Evolutionary conservation across 2,888 invertebrate genomes (phyloP).

Genomic region (Oxystoma pomonae): DNA sequence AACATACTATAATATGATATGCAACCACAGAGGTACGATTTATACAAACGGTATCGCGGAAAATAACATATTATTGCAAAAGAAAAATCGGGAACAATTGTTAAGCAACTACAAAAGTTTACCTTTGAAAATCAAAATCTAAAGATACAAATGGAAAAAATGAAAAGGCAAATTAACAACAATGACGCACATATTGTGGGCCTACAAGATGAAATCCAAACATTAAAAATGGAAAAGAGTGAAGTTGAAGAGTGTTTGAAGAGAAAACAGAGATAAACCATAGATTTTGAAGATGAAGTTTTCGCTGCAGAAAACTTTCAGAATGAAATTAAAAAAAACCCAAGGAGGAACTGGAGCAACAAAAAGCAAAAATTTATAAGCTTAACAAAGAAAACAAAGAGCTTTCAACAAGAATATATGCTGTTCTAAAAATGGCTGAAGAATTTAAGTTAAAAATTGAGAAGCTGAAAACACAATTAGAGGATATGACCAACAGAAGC

Average conservation of each 20-base stretch:
- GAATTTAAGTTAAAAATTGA: not conserved
- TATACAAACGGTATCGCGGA: not conserved
- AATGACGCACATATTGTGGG: not conserved
- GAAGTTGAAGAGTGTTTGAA: not conserved
- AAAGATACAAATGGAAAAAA: not conserved
- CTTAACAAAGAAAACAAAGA: not conserved
- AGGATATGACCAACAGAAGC: not conserved
- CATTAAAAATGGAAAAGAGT: not conserved
- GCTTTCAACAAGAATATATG: not conserved
- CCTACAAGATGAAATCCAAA: not conserved
- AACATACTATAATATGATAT: too few species aligned
- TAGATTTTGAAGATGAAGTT: not conserved
- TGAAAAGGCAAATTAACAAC: not conserved
- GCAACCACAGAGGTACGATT: not conserved
- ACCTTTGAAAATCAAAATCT: not conserved
- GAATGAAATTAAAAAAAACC: not conserved
- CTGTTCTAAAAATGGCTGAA: not conserved
- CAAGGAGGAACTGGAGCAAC: not conserved
- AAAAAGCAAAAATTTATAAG: not conserved
- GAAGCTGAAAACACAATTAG: not conserved
- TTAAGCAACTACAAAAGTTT: not conserved
- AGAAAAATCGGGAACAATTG: not conserved
- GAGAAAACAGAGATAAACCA: not conserved
- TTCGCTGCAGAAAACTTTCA: not conserved
- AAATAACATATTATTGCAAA: not conserved